phyloP scores from a whole-genome alignment of 2,113 vertebrate genomes.

The Romanogobio albipinnatus region DNA sequence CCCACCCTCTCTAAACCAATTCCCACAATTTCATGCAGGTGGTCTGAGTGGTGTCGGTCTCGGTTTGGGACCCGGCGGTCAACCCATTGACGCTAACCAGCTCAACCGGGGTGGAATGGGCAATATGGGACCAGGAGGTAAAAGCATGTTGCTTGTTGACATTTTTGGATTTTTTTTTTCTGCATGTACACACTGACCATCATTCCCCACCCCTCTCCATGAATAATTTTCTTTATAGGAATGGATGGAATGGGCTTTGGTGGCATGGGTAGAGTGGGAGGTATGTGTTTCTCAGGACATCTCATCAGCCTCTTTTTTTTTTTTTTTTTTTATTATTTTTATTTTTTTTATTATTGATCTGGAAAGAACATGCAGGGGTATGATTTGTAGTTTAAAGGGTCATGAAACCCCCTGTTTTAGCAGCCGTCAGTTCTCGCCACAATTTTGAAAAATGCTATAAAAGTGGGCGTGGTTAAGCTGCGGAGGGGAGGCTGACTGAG shows the following conservation, averaged over 20 bases:
- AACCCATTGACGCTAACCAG: constrained; percentile 93
- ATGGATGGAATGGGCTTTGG: constrained; percentile 95
- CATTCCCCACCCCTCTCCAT: constrained; percentile 24
- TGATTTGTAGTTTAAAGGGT: background rate
- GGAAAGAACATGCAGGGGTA: background rate
- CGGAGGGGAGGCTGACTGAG: too few species aligned
- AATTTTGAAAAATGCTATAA: too few species aligned
- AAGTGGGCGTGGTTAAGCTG: too few species aligned
- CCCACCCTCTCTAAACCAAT: background rate
- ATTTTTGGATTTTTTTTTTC: background rate
- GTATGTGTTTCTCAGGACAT: constrained; percentile 72
- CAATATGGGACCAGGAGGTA: constrained; percentile 91
- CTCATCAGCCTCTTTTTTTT: constrained; percentile 22
- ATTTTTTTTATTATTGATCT: background rate
- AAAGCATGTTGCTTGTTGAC: constrained; percentile 19
- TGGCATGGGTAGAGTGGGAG: constrained; percentile 96
- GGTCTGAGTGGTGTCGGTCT: constrained; percentile 95
- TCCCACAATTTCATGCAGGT: constrained; percentile 72
- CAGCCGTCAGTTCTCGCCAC: too few species aligned
- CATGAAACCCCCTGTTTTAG: too few species aligned
- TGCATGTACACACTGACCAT: constrained; percentile 25
- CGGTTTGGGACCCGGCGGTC: constrained; percentile 94
- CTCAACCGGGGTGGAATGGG: constrained; percentile 92
- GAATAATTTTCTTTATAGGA: constrained; percentile 73
- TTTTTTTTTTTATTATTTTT: background rate